These are phyloP conservation scores for Drosophila histrio DNA, from an alignment of 2,888 invertebrate genomes.

Conservation along the genomic window DNA sequence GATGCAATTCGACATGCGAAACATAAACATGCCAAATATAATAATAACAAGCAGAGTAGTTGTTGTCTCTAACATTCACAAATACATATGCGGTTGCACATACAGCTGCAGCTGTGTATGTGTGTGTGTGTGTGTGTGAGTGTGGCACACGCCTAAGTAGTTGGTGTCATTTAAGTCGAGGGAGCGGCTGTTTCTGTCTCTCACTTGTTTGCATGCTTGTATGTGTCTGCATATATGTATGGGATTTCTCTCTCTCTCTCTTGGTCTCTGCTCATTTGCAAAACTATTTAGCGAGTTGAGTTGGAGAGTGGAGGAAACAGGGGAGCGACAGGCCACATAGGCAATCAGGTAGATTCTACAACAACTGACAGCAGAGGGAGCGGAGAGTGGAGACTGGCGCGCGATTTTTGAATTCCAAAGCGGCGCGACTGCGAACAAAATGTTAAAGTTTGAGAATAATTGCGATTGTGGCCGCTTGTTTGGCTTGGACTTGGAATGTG, in stretches of 20 bases:
- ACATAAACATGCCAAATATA: constrained; percentile 41
- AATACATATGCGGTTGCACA: background rate
- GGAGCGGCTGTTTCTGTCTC: constrained; percentile 52
- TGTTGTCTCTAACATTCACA: constrained; percentile 41
- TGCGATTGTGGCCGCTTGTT: constrained; percentile 48
- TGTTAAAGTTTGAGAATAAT: constrained; percentile 79
- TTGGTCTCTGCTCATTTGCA: constrained; percentile 33
- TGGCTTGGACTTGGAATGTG: constrained; percentile 51
- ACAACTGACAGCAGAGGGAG: constrained; percentile 7
- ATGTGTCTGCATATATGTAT: constrained; percentile 17
- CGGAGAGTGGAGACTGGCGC: constrained; percentile 20
- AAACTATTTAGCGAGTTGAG: constrained; percentile 30
- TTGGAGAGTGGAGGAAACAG: background rate
- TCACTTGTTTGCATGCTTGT: constrained; percentile 21
- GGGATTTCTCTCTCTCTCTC: background rate
- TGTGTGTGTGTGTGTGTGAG: background rate
- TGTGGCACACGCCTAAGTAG: constrained; percentile 64
- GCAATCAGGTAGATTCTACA: constrained; percentile 54
- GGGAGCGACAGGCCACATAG: constrained; percentile 30
- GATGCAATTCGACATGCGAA: constrained; percentile 65
- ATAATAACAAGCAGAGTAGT: constrained; percentile 35
- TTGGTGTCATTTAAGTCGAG: constrained; percentile 72
- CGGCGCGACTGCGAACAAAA: constrained; percentile 68
- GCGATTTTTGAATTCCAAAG: constrained; percentile 75
- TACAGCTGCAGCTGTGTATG: background rate